Evolutionary conservation across 1,140 invertebrate species (phyloP), one percentile per base, ranked within the genome.

Genomic region (Trachymyrmex septentrionalis): DNA sequence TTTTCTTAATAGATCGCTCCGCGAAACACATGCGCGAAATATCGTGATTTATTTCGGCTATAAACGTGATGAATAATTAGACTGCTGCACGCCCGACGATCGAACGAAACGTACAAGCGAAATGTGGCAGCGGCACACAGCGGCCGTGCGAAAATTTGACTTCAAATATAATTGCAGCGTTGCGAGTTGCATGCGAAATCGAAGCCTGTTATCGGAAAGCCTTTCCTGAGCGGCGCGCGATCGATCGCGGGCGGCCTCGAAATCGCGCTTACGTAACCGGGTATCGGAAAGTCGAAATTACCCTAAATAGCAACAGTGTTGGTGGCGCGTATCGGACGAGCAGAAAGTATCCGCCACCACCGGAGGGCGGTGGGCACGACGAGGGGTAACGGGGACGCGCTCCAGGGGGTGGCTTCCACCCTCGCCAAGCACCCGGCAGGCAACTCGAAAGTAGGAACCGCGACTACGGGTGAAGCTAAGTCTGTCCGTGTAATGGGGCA

Each of bases 401-500:
- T 80, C 48, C 69, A n/a, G 63, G 30, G 85, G 89, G 88, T 86
- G 89, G 89, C 85, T 69, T 66, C 87, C 85, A 89, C 89, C 89
- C 87, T 89, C 86, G 71, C 88, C 88, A 86, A 90, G 87, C 91
- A n/a, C 85, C n/a, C n/a, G n/a, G n/a, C n/a, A n/a, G 77, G 72
- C 90, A 92, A 92, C 93, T 94, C 88, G 90, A 94, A 94, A 94
- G 93, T 94, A 94, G 92, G 92, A 94, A 93, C 93, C 92, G 91
- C 92, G 92, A 93, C 93, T 92, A 91, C 87, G 92, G 91, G 91
- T 82, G 90, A 92, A 93, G 92, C 90, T 88, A 94, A 93, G 93
- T 94, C 93, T 94, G 93, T 93, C 93, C 92, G 93, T 94, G 92
- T 94, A 94, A 95, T 94, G 92, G 94, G 87, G 89, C 93, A 93